Evolutionary conservation across 2,888 invertebrate genomes (phyloP), one percentile per base, ranked within the genome.

Genomic region (Epirrhoe alternata): DNA sequence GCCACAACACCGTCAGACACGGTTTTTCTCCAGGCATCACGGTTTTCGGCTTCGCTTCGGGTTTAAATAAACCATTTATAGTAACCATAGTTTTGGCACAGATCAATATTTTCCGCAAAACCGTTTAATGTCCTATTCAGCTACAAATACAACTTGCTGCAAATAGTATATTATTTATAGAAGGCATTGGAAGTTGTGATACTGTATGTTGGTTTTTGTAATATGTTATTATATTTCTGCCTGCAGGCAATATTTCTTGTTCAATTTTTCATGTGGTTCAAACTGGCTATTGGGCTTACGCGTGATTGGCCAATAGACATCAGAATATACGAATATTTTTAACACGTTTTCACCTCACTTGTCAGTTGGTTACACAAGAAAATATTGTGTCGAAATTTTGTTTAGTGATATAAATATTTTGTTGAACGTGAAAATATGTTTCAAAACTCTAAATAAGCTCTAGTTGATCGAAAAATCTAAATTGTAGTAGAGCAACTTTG

Each of bases 181-280:
- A 38, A 10, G 31, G 12, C n/a, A 45, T 45, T 24, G 30, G 30
- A 17, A n/a, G 17, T 57, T 49, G 49, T 16, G 10, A 31, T 57
- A 47, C 49, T 57, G 30, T 47, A 56, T 42, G 6, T 4, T 16
- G 5, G 2, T 14, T 47, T 12, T 14, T n/a, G n/a, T n/a, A n/a
- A n/a, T 35, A 42, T 55, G 55, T 55, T 55, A n/a, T 55, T 24
- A 30, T 30, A 30, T 10, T n/a, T n/a, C 16, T 24, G 51, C 55
- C 45, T 14, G 24, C 14, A 51, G 59, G 60, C 52, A 8, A 42
- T 59, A 51, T 59, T 52, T 52, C 16, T 14, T 2, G 42, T 8
- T 31, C 8, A 47, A 57, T 14, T 47, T 53, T 53, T 61, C 47
- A 47, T 53, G 45, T 47, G 10, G 14, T 60, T 59, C 16, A 52